phyloP scores from a whole-genome alignment of 1,140 invertebrate species.

The Hestina assimilis region DNA sequence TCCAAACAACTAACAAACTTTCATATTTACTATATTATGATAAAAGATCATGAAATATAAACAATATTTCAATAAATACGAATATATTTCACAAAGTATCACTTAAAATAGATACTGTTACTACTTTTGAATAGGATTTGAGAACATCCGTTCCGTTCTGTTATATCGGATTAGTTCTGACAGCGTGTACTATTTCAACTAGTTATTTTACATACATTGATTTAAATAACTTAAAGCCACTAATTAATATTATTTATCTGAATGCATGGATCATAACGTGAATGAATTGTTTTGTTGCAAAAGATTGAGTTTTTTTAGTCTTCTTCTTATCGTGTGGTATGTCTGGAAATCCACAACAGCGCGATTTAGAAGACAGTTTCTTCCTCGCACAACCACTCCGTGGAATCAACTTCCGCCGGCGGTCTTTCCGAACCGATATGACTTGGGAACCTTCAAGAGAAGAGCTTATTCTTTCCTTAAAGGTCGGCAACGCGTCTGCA shows the following conservation, averaged over 20 bases:
- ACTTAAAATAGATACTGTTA: constrained; percentile 3
- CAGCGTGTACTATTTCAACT: neutral
- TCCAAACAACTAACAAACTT: too few species aligned
- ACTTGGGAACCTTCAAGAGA: too few species aligned
- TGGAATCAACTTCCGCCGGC: too few species aligned
- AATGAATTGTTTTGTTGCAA: neutral
- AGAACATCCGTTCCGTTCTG: constrained; percentile 1
- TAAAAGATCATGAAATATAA: neutral
- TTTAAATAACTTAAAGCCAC: neutral
- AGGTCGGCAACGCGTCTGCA: too few species aligned
- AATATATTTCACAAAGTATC: neutral
- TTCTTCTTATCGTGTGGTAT: too few species aligned
- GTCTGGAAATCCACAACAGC: too few species aligned
- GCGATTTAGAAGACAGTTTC: too few species aligned
- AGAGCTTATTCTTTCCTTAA: too few species aligned
- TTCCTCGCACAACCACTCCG: too few species aligned
- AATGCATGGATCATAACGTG: too few species aligned
- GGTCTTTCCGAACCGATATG: too few species aligned
- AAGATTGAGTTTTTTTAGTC: neutral
- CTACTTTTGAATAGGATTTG: constrained; percentile 5
- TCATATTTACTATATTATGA: too few species aligned
- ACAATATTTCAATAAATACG: neutral
- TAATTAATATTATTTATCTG: neutral
- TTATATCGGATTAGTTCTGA: constrained; percentile 8
- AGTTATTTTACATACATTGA: neutral